Evolutionary conservation across 1,140 invertebrate genomes (phyloP), one percentile per base, ranked within the genome.

Genomic region (Drosophila ohnishii): DNA sequence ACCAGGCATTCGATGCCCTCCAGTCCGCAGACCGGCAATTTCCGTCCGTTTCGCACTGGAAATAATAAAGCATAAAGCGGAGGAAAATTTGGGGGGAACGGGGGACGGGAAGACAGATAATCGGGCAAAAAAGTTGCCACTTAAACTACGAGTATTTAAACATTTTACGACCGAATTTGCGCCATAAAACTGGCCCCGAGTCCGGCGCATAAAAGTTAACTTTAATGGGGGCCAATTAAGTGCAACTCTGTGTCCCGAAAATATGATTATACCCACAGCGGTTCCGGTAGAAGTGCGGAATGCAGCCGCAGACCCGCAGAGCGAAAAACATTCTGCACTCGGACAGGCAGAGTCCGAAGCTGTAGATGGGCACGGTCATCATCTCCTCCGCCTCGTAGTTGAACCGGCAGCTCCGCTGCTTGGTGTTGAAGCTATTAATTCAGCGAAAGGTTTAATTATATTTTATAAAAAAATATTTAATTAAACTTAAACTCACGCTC

Each of bases 371-470:
- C 61, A 93, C 94, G 47, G 94, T 93, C 48, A 90, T 79, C 39
- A 95, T 89, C 39, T 93, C 92, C 53, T 95, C 93, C n/a, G 92
- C 92, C 90, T 95, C 95, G 58, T 94, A 88, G 13, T 92, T 90
- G 76, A 94, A 95, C 8, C 94, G 92, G 74, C 95, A 95, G 66
- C 94, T 94, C 61, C 95, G 91, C 75, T 95, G 95, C 5, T 87
- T 90, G 0, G 94, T 91, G 2, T 87, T 93, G 42, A 95, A 92
- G 16, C 94, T 94, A 71, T 3, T 8, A 8, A 32, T 25, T 22
- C 8, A 5, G 4, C 4, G 0, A 2, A 2, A 9, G 7, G 3
- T 34, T 60, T n/a, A 45, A n/a, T 22, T 35, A 1, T 14, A 3
- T n/a, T 40, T 10, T 10, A 14, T 13, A 1, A 53, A 10, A 42